Evolutionary conservation across 1,140 invertebrate genomes (phyloP).

Genomic region (Drosophila bifasciata): DNA sequence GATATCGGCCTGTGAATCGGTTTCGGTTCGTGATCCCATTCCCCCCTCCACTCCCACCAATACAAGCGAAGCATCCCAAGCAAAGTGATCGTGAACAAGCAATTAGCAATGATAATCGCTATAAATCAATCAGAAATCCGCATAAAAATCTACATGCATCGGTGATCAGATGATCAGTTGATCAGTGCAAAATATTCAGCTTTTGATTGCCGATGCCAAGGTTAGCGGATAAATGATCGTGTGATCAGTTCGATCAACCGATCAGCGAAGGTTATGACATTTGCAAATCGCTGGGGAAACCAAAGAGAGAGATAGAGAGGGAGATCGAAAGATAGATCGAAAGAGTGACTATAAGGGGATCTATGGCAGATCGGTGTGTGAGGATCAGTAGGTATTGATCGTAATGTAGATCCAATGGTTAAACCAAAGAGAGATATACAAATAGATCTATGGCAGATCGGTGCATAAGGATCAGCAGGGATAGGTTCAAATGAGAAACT

Average conservation of each 20-base stretch:
- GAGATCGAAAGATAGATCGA: too few relatives aligned
- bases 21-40: constrained; percentile 7
- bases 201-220: not conserved
- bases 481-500: too few relatives aligned
- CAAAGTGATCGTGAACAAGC: constrained; percentile 32
- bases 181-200: not conserved
- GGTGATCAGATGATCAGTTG: not conserved
- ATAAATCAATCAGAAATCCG: constrained; percentile 37
- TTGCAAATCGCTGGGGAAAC: not conserved
- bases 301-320: too few relatives aligned
- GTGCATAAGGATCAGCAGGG: too few relatives aligned
- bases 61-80: not conserved
- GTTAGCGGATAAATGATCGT: constrained; percentile 1
- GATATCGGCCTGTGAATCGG: constrained; percentile 4
- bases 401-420: too few relatives aligned
- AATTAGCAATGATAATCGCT: constrained; percentile 34
- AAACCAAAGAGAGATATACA: too few relatives aligned
- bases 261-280: not conserved
- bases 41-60: not conserved
- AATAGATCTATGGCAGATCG: too few relatives aligned
- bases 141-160: constrained; percentile 8
- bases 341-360: too few relatives aligned
- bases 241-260: not conserved
- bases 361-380: too few relatives aligned
- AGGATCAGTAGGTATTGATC: too few relatives aligned